A percentile compares a stretch with the other conserved stretches of the same genome.
These are phyloP conservation scores for Ischnus inquisitorius DNA, from an alignment of 2,888 invertebrate species.

Conservation along the genomic window DNA sequence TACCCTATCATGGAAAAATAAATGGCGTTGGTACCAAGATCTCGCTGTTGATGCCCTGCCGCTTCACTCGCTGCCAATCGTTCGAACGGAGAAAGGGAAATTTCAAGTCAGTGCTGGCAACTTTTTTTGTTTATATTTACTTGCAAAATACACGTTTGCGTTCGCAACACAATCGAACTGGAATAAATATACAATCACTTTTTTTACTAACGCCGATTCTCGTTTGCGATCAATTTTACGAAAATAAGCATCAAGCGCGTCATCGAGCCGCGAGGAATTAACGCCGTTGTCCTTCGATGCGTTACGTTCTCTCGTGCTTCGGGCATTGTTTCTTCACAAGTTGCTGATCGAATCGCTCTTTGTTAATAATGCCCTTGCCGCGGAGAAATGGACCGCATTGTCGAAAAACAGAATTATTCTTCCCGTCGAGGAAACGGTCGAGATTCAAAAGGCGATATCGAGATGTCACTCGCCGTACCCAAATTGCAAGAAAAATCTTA, in stretches of 20 bases:
- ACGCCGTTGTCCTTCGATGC: not conserved
- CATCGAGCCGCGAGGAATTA: too few species aligned
- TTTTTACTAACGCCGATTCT: conserved; percentile 12
- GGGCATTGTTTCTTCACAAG: not conserved
- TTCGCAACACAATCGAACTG: conserved; percentile 40
- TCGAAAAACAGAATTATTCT: not conserved
- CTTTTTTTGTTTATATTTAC: conserved; percentile 76
- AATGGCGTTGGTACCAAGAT: conserved; percentile 79
- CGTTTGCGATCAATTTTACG: too few species aligned
- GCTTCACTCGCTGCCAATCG: conserved; percentile 83
- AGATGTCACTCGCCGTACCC: not conserved
- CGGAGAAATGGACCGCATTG: not conserved
- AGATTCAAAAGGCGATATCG: not conserved
- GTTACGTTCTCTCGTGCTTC: not conserved
- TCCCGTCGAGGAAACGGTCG: not conserved
- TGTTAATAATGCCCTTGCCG: not conserved
- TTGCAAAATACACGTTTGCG: conserved; percentile 49
- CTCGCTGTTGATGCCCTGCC: conserved; percentile 62
- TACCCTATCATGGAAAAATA: conserved; percentile 70
- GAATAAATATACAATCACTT: not conserved
- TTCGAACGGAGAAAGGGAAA: conserved; percentile 80
- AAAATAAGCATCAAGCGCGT: too few species aligned
- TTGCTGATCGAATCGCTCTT: not conserved
- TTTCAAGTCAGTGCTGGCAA: conserved; percentile 85
- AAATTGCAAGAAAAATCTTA: not conserved